phyloP scores from a whole-genome alignment of 2,113 vertebrate species.

The Anhinga anhinga region DNA sequence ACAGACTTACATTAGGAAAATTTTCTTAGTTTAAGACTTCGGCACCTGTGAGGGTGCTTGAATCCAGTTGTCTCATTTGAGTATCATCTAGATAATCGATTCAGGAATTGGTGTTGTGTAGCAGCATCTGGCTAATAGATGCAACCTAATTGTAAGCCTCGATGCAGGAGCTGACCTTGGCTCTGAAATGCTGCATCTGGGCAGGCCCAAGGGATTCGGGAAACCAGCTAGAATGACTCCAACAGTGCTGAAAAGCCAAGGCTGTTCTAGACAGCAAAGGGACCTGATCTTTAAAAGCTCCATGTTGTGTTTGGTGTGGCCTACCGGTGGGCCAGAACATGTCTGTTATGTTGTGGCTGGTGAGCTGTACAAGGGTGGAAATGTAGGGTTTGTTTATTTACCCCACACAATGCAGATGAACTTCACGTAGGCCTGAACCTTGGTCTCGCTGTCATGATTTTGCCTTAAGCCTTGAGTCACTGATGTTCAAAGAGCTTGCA shows the following conservation, averaged over 20 bases:
- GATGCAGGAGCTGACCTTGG: not conserved
- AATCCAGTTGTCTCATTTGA: not conserved
- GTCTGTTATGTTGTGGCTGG: not conserved
- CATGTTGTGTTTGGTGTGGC: not conserved
- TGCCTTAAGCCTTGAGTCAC: not conserved
- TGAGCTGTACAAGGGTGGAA: not conserved
- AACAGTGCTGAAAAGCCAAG: not conserved
- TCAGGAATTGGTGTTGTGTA: fast-evolving
- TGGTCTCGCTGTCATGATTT: not conserved
- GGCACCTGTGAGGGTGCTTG: not conserved
- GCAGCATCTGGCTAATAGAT: not conserved
- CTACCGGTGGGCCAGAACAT: fast-evolving
- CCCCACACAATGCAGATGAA: fast-evolving
- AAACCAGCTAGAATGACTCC: not conserved
- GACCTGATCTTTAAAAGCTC: too few relatives aligned
- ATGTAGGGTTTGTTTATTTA: not conserved
- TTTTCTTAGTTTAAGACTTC: not conserved
- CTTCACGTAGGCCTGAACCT: not conserved
- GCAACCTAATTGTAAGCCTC: not conserved
- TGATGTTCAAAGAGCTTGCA: not conserved
- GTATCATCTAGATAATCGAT: not conserved
- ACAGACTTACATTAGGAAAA: not conserved
- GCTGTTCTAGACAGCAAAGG: not conserved
- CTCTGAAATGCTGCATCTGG: not conserved
- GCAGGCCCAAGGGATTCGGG: not conserved